Evolutionary conservation across 2,113 vertebrate species (phyloP), one percentile per base, ranked within the genome.

Genomic region (Dipodomys spectabilis): DNA sequence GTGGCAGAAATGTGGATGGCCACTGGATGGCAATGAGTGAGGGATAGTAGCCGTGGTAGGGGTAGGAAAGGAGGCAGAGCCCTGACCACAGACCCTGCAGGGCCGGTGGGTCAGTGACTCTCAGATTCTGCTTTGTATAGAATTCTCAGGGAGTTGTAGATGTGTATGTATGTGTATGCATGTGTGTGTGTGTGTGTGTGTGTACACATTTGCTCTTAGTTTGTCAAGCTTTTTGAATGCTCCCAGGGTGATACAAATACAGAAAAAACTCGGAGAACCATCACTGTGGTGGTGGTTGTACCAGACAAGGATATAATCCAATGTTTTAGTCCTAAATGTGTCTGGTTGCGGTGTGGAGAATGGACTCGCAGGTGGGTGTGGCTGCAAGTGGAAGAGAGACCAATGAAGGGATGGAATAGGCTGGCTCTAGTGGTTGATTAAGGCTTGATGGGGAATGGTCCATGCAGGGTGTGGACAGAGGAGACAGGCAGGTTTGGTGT

Each of bases 331-430:
- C 25, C 28, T 64, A 60, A 62, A 4, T 20, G 30, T 45, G 49
- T 81, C 35, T 35, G 32, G 62, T 13, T 28, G 6, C 5, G 32
- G 7, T 0, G 2, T n/a, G 13, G 44, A 82, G 80, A 71, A 82
- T 0, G 4, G 30, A 30, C 12, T 7, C 0, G 57, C 15, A 32
- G 15, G n/a, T n/a, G 13, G 15, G 2, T 11, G 12, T 53, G 1
- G 0, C 25, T 7, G 8, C 19, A 16, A 68, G 65, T 8, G 27
- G 39, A 19, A 74, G 82, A 49, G 10, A 65, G 68, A 86, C 13
- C 27, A 13, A 0, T 4, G 27, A 53, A 57, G 19, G 44, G 0
- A 7, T 6, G 1, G 20, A 11, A 12, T 25, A 35, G 15, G 27
- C 28, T 10, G 3, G 53, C 12, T 3, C 22, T 23, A 10, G 22